Evolutionary conservation across 2,797 vertebrate species (phyloP).

Genomic region (Masticophis lateralis): DNA sequence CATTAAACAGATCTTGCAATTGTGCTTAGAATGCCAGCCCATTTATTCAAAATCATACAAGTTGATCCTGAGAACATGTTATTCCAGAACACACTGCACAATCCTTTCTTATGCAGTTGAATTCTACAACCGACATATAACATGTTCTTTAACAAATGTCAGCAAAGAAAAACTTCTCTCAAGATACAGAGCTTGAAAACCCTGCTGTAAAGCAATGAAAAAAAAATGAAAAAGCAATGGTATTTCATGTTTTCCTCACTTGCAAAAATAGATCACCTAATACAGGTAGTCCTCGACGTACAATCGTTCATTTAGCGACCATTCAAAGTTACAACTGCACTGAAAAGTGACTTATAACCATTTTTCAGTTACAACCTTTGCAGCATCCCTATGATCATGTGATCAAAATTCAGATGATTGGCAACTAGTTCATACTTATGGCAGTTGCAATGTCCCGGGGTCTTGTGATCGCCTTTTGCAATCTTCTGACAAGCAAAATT

Average conservation of each 20-base stretch:
- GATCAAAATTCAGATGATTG: neutral
- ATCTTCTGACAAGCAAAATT: neutral
- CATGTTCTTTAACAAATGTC: neutral
- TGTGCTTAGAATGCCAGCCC: neutral
- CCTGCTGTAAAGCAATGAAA: neutral
- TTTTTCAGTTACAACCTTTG: neutral
- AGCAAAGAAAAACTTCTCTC: neutral
- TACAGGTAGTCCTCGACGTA: neutral
- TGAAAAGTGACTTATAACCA: neutral
- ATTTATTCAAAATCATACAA: neutral
- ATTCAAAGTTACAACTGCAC: neutral
- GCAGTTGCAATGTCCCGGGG: too few relatives aligned
- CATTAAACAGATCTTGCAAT: neutral
- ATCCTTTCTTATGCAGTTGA: neutral
- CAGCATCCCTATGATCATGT: neutral
- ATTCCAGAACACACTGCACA: neutral
- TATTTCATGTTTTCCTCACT: neutral
- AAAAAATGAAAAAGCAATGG: neutral
- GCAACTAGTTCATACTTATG: neutral
- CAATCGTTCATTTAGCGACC: neutral
- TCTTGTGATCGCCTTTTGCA: neutral
- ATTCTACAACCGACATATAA: neutral
- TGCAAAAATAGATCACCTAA: neutral
- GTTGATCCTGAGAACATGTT: neutral
- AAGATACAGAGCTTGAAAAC: conserved; percentile 14